Conservation (phyloP, 2,888 invertebrate species). For the Eudemis profundana region DNA sequence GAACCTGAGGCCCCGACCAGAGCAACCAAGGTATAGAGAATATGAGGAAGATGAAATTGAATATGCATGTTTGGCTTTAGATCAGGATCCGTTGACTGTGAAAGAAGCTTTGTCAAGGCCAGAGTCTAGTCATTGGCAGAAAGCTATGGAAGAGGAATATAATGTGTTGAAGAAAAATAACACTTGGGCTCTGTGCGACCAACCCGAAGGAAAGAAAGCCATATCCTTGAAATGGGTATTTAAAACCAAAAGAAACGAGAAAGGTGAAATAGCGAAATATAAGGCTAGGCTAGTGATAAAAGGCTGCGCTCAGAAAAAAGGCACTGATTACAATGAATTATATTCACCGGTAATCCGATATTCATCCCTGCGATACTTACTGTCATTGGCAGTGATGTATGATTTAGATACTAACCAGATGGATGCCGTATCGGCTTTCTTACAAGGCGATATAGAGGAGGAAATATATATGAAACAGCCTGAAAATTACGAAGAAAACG, state of each 20-base stretch:
- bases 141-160: slow-evolving; percentile 7
- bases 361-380: slow-evolving; percentile 7
- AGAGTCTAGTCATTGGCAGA: slow-evolving; percentile 1
- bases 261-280: slow-evolving; percentile 39
- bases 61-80: neutral
- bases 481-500: no score
- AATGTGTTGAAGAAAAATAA: slow-evolving; percentile 28
- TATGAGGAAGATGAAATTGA: neutral
- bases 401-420: slow-evolving; percentile 44
- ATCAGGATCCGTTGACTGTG: slow-evolving; percentile 4
- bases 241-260: slow-evolving; percentile 40
- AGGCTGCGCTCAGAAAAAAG: slow-evolving; percentile 48
- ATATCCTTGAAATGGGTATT: slow-evolving; percentile 40
- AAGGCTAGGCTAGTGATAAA: slow-evolving; percentile 47
- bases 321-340: slow-evolving; percentile 40
- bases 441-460: slow-evolving; percentile 47
- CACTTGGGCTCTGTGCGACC: slow-evolving; percentile 35
- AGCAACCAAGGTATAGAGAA: no score
- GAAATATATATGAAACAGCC: slow-evolving; percentile 48
- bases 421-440: slow-evolving; percentile 48
- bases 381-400: slow-evolving; percentile 43
- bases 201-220: slow-evolving; percentile 35
- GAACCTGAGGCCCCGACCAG: neutral
- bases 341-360: slow-evolving; percentile 21
- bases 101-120: neutral